phyloP scores from a whole-genome alignment of 2,888 invertebrate genomes.

The Petrolisthes manimaculis region DNA sequence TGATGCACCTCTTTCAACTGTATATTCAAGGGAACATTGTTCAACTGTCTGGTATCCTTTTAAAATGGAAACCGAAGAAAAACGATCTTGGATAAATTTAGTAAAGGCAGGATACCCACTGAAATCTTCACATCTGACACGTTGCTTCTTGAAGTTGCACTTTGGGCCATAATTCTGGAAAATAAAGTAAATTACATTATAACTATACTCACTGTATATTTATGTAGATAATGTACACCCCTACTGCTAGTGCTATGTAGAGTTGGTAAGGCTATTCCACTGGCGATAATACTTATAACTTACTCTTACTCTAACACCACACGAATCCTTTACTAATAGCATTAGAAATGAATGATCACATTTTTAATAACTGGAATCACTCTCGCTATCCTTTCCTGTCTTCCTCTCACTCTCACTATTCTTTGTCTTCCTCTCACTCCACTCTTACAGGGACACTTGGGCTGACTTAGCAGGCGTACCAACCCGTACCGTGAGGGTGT shows the following conservation, averaged over 20 bases:
- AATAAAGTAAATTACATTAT: constrained; percentile 57
- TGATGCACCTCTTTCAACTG: constrained; percentile 86
- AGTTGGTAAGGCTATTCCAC: too few species aligned
- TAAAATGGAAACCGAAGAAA: constrained; percentile 71
- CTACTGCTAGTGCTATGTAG: too few species aligned
- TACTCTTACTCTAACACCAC: too few species aligned
- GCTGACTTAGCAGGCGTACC: too few species aligned
- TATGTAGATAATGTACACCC: constrained; percentile 64
- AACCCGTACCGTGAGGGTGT: too few species aligned
- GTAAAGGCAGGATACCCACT: constrained; percentile 87
- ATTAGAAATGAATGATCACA: too few species aligned
- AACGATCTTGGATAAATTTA: constrained; percentile 79
- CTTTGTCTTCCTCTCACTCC: too few species aligned
- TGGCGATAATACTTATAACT: too few species aligned
- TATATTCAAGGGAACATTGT: constrained; percentile 96
- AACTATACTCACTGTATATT: constrained; percentile 29
- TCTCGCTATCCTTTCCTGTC: background rate
- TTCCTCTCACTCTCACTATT: too few species aligned
- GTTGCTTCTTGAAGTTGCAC: constrained; percentile 96
- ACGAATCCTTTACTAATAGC: background rate
- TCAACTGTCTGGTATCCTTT: constrained; percentile 86
- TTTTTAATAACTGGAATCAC: background rate
- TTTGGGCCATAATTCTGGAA: constrained; percentile 93
- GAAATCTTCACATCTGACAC: constrained; percentile 83
- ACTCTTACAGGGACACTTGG: too few species aligned